Conservation (phyloP, 2,888 invertebrate species). For the Patella pellucida region DNA sequence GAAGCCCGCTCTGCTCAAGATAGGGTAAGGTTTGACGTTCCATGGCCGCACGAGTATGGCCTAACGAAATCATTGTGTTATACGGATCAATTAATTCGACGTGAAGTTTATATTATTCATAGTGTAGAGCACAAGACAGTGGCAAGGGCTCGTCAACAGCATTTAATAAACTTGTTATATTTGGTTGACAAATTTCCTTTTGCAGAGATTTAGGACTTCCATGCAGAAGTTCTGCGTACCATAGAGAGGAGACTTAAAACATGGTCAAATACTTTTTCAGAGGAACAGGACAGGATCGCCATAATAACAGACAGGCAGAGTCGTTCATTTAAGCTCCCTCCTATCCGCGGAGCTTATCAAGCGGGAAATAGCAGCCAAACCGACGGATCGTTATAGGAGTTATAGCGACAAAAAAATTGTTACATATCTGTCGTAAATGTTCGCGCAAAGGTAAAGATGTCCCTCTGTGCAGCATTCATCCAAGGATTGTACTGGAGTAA, state of each 20-base stretch:
- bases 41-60: neutral
- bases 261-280: neutral
- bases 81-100: neutral
- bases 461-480: neutral
- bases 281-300: neutral
- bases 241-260: neutral
- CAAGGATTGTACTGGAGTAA: neutral
- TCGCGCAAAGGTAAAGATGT: neutral
- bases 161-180: neutral
- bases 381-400: neutral
- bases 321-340: neutral
- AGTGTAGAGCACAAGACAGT: neutral
- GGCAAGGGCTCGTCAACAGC: neutral
- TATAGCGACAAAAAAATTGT: neutral
- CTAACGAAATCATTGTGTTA: neutral
- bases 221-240: neutral
- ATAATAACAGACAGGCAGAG: neutral
- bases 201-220: neutral
- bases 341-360: neutral
- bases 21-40: neutral
- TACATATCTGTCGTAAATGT: neutral
- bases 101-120: neutral
- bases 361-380: neutral
- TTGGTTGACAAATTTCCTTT: neutral
- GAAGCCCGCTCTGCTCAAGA: neutral